phyloP scores from a whole-genome alignment of 64 coral and sea anemone species.

The Pocillopora damicornis region DNA sequence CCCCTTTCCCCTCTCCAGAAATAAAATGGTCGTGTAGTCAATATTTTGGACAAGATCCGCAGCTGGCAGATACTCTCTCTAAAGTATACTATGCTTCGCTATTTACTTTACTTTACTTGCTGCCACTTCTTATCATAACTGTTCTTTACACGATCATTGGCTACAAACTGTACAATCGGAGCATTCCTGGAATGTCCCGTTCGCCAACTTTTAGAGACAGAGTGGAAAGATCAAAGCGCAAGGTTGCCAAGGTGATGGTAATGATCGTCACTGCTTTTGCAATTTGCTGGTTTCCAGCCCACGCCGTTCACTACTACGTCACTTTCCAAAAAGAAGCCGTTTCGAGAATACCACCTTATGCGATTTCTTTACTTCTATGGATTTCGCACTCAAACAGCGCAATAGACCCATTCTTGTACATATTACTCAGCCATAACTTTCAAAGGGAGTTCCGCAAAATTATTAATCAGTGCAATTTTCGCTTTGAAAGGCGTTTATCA shows the following conservation, averaged over 20 bases:
- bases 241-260: constrained; percentile 53
- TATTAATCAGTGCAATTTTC: constrained; percentile 11
- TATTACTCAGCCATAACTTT: constrained; percentile 57
- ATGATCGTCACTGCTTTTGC: constrained; percentile 59
- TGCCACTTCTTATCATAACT: constrained; percentile 40
- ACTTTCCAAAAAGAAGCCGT: neutral
- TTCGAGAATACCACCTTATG: neutral
- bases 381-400: constrained; percentile 45
- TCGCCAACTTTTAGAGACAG: neutral
- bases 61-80: neutral
- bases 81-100: constrained; percentile 52
- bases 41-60: neutral
- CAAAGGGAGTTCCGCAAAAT: constrained; percentile 33
- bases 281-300: constrained; percentile 78
- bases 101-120: constrained; percentile 53
- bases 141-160: constrained; percentile 50
- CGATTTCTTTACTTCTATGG: constrained; percentile 30
- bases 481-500: neutral
- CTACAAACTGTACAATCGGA: constrained; percentile 46
- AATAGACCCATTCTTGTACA: constrained; percentile 50
- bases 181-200: constrained; percentile 43
- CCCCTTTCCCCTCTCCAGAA: no score
- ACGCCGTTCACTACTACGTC: constrained; percentile 50
- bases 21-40: constrained; percentile 32
- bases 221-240: constrained; percentile 37